Evolutionary conservation across 2,888 invertebrate species (phyloP).

Genomic region (Seira musarum): DNA sequence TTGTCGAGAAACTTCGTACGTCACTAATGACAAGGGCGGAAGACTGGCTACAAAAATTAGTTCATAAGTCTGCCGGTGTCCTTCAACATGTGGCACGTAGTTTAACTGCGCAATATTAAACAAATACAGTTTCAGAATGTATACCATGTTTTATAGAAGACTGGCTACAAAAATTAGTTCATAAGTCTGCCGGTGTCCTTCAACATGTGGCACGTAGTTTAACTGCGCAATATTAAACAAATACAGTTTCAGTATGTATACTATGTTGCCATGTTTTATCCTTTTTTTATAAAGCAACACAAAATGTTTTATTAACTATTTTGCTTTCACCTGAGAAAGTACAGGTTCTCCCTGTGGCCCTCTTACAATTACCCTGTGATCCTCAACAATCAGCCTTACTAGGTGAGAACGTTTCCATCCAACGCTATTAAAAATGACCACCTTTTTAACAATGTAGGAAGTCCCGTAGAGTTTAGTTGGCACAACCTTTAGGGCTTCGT

Average conservation of each 20-base stretch:
- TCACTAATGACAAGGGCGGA: constrained; percentile 20
- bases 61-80: not conserved
- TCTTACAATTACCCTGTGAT: constrained; percentile 14
- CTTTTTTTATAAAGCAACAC: too few relatives aligned
- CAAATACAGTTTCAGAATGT: too few relatives aligned
- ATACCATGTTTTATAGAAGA: too few relatives aligned
- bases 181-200: not conserved
- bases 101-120: too few relatives aligned
- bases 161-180: constrained; percentile 28
- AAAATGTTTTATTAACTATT: too few relatives aligned
- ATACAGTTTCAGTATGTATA: too few relatives aligned
- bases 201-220: not conserved
- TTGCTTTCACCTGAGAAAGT: constrained; percentile 5
- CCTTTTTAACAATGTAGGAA: constrained; percentile 28
- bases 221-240: too few relatives aligned
- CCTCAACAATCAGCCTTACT: constrained; percentile 15
- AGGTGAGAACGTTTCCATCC: constrained; percentile 25
- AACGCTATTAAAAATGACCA: constrained; percentile 30
- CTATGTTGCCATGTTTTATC: too few relatives aligned
- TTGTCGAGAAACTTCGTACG: constrained; percentile 19
- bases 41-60: constrained; percentile 24
- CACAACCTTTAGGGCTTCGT: not conserved
- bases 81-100: not conserved
- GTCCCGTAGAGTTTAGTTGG: constrained; percentile 26
- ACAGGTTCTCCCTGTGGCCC: constrained; percentile 2